Evolutionary conservation across 2,888 invertebrate genomes (phyloP).

Genomic region (Epinotia ramella): DNA sequence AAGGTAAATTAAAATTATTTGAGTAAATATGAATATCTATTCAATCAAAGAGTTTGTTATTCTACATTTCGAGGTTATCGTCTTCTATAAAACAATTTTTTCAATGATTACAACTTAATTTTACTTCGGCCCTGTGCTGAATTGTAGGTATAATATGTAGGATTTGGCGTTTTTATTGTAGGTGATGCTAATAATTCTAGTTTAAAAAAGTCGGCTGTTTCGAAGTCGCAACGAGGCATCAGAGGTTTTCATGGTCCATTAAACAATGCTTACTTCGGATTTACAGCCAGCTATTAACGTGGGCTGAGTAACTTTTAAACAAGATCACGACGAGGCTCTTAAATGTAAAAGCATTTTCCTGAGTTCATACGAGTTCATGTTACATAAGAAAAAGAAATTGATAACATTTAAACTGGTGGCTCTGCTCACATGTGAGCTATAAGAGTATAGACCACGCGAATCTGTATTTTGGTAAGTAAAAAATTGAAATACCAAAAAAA

Average conservation of each 20-base stretch:
- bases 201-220: not conserved
- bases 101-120: not conserved
- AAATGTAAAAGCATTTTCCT: slow-evolving; percentile 22
- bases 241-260: slow-evolving; percentile 26
- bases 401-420: too few relatives aligned
- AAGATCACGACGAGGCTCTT: slow-evolving; percentile 8
- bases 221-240: slow-evolving; percentile 4
- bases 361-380: not conserved
- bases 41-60: not conserved
- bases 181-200: not conserved
- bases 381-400: not conserved
- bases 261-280: slow-evolving; percentile 35
- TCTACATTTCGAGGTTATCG: not conserved
- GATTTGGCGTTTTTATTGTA: not conserved
- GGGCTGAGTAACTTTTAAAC: slow-evolving; percentile 21
- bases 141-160: not conserved
- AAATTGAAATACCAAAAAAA: too few relatives aligned
- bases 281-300: slow-evolving; percentile 36
- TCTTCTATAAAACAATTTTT: not conserved
- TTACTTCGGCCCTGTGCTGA: too few relatives aligned
- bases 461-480: too few relatives aligned
- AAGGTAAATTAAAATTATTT: not conserved
- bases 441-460: too few relatives aligned
- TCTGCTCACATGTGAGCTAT: too few relatives aligned
- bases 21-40: not conserved